A percentile compares a stretch with the other conserved stretches of the same genome.
phyloP scores from a whole-genome alignment of 2,797 vertebrate genomes.

The Poecile montanus region DNA sequence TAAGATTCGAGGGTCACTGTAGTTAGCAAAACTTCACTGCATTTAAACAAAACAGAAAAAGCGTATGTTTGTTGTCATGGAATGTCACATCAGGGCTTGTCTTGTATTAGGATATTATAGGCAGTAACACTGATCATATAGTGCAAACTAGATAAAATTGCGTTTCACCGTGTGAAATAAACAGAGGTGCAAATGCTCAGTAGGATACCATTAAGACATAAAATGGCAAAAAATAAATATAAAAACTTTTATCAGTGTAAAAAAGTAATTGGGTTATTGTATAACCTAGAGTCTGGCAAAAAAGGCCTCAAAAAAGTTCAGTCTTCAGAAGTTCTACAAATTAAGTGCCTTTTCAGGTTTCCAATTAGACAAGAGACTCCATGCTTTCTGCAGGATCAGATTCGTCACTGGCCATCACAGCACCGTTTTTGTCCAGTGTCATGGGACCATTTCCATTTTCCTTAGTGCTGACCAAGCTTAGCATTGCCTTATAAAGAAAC shows the following conservation, averaged over 20 bases:
- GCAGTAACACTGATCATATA: slow-evolving; percentile 99
- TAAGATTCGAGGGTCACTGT: slow-evolving; percentile 67
- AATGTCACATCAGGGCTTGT: slow-evolving; percentile 81
- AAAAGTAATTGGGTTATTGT: slow-evolving; percentile 98
- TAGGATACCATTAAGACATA: slow-evolving; percentile 99
- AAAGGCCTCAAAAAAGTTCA: slow-evolving; percentile 98
- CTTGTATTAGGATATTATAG: slow-evolving; percentile 85
- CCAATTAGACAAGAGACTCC: slow-evolving; percentile 91
- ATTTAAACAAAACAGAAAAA: slow-evolving; percentile 71
- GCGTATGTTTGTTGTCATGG: slow-evolving; percentile 69
- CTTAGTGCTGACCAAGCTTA: slow-evolving; percentile 91
- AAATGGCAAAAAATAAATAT: slow-evolving; percentile 99
- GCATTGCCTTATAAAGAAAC: slow-evolving; percentile 93
- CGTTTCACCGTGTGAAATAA: slow-evolving; percentile 88
- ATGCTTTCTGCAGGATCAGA: slow-evolving; percentile 93
- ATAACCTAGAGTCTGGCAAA: slow-evolving; percentile 99
- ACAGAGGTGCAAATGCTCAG: slow-evolving; percentile 93
- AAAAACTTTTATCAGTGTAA: slow-evolving; percentile 99
- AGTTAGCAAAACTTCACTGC: slow-evolving; percentile 73
- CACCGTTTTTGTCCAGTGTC: slow-evolving; percentile 88
- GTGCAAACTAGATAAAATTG: slow-evolving; percentile 96
- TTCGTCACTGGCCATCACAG: slow-evolving; percentile 86
- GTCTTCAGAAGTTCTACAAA: slow-evolving; percentile 93
- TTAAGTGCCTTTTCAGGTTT: slow-evolving; percentile 80
- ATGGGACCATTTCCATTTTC: slow-evolving; percentile 83